Conservation (phyloP, 2,888 invertebrate species). For the Orthosia gracilis region DNA sequence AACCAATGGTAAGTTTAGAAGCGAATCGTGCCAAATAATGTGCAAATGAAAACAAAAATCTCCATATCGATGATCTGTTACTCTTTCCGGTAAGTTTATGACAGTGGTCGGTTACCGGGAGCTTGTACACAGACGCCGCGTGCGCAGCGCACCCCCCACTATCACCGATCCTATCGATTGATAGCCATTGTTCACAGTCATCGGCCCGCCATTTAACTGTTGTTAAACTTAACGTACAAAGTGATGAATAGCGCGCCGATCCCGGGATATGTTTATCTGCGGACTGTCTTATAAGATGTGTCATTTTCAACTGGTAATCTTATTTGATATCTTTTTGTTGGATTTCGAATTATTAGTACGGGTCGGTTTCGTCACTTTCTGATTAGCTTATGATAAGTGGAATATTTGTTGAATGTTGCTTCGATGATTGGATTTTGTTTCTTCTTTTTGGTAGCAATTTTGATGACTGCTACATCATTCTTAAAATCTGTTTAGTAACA, state of each 20-base stretch:
- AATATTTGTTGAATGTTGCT: slow-evolving; percentile 50
- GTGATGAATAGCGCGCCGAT: slow-evolving; percentile 77
- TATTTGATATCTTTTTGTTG: slow-evolving; percentile 62
- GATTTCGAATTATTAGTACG: slow-evolving; percentile 52
- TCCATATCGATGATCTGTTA: slow-evolving; percentile 37
- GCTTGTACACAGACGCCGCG: slow-evolving; percentile 63
- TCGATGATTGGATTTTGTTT: slow-evolving; percentile 35
- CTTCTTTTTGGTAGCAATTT: slow-evolving; percentile 9
- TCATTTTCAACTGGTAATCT: slow-evolving; percentile 67
- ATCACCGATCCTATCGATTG: slow-evolving; percentile 81
- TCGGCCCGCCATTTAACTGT: slow-evolving; percentile 78
- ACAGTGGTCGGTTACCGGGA: slow-evolving; percentile 54
- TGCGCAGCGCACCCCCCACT: slow-evolving; percentile 68
- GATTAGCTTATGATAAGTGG: slow-evolving; percentile 59
- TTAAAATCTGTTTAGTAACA: not conserved
- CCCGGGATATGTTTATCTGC: slow-evolving; percentile 75
- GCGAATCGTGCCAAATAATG: not conserved
- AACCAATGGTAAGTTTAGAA: slow-evolving; percentile 5
- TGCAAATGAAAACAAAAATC: slow-evolving; percentile 24
- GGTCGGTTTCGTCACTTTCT: slow-evolving; percentile 59
- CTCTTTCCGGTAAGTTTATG: slow-evolving; percentile 59
- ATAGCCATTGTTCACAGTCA: slow-evolving; percentile 83
- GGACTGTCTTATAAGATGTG: slow-evolving; percentile 74
- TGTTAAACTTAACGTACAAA: slow-evolving; percentile 75
- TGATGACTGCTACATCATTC: not conserved